phyloP scores from a whole-genome alignment of 1,140 invertebrate genomes.

The Ectropis grisescens region DNA sequence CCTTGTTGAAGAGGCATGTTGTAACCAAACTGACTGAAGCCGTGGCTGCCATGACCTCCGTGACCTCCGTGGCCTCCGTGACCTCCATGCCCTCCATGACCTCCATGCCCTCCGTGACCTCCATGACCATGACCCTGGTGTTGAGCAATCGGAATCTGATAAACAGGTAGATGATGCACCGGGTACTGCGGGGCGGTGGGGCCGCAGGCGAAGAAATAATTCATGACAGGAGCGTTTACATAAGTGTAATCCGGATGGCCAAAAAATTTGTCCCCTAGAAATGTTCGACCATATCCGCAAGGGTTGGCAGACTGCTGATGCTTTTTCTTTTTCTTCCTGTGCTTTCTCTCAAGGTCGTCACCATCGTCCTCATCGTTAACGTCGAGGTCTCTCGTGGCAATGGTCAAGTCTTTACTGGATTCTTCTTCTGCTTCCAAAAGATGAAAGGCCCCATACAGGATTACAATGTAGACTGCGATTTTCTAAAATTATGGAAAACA shows the following conservation, averaged over 20 bases:
- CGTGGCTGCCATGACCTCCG: slow-evolving; percentile 9
- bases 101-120: slow-evolving; percentile 13
- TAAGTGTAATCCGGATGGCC: slow-evolving; percentile 34
- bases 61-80: slow-evolving; percentile 14
- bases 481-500: slow-evolving; percentile 18
- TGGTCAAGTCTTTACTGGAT: no score
- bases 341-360: slow-evolving; percentile 36
- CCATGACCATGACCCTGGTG: slow-evolving; percentile 17
- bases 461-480: slow-evolving; percentile 11
- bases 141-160: slow-evolving; percentile 8
- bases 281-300: slow-evolving; percentile 32
- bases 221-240: slow-evolving; percentile 39
- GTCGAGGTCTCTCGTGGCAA: slow-evolving; percentile 27
- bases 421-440: slow-evolving; percentile 15
- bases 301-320: slow-evolving; percentile 28
- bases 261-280: slow-evolving; percentile 26
- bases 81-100: slow-evolving; percentile 13
- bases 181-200: slow-evolving; percentile 12
- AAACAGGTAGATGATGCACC: no score
- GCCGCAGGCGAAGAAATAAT: slow-evolving; percentile 48
- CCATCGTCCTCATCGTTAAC: slow-evolving; percentile 19
- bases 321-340: slow-evolving; percentile 38
- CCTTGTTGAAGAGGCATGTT: slow-evolving; percentile 5
- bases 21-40: slow-evolving; percentile 1
- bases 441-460: slow-evolving; percentile 23